Conservation (phyloP, 2,113 vertebrate genomes). For the Lophotis ruficrista region DNA sequence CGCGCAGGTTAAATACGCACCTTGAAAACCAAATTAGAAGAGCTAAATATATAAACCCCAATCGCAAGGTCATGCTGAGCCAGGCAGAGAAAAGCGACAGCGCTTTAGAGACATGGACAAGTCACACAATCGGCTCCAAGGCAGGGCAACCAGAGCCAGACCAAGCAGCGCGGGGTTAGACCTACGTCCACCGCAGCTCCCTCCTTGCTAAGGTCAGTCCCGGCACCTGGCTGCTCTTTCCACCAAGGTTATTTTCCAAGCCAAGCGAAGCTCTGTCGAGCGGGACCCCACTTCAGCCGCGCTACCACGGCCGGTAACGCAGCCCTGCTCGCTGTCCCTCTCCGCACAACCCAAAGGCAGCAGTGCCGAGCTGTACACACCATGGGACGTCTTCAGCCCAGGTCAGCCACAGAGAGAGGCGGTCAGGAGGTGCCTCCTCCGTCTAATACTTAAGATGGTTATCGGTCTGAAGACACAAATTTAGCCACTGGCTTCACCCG, state of each 20-base stretch:
- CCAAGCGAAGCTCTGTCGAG: background rate
- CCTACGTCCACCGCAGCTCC: background rate
- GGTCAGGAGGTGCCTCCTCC: slow-evolving; percentile 34
- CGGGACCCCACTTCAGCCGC: background rate
- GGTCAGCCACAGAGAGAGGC: slow-evolving; percentile 69
- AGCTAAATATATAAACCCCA: background rate
- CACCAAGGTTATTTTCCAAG: background rate
- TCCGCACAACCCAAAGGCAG: background rate
- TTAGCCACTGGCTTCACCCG: slow-evolving; percentile 79
- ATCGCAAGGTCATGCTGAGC: background rate
- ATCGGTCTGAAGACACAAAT: slow-evolving; percentile 79
- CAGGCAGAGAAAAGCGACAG: background rate
- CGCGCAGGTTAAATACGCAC: background rate
- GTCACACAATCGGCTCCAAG: background rate
- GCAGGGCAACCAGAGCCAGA: background rate
- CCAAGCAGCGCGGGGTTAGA: background rate
- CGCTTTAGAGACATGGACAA: fast-evolving
- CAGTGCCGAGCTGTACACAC: slow-evolving; percentile 72
- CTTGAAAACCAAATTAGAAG: background rate
- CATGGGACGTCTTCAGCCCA: slow-evolving; percentile 73
- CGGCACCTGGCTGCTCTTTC: background rate
- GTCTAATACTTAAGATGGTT: slow-evolving; percentile 77
- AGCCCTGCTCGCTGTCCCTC: background rate
- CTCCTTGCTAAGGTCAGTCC: background rate
- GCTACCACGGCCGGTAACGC: fast-evolving